Evolutionary conservation across 2,888 invertebrate species (phyloP), one percentile per base, ranked within the genome.

Genomic region (Euphydryas editha): DNA sequence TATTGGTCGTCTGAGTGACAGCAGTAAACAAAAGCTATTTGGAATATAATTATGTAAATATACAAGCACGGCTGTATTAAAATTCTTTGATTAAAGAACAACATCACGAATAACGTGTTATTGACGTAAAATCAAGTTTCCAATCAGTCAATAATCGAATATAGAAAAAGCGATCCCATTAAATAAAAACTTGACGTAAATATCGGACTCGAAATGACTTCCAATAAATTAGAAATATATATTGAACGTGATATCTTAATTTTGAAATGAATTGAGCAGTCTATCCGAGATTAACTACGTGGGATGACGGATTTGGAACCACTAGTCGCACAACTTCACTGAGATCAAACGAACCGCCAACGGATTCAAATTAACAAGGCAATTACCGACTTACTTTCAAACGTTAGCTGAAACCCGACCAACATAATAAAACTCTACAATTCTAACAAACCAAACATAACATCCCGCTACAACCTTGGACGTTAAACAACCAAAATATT

Each of bases 301-400:
- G 75, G 77, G 79, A 85, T 83, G 85, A 85, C 82, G 84, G 82
- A 84, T 85, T 84, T 80, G 73, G 77, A 84, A 82, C 82, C 81
- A 84, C 86, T 79, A 81, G 87, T 86, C 85, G 77, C 78, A 84
- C 87, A 80, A 83, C 82, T 86, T 78, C 71, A 80, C 78, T 76
- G 78, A 79, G 74, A 84, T 91, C 88, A 90, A 87, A 92, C 84
- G 78, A 69, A 76, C 87, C 89, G 90, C 80, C 82, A 74, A 76
- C 77, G 80, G 82, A 82, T 85, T 85, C 82, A 84, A 87, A 89
- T 89, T 89, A 90, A 91, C 90, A 88, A 88, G 87, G 83, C 86
- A 90, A 89, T 91, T 86, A 90, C 86, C 79, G 81, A 77, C 78
- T 86, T 87, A 84, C 84, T 80, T 84, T 75, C 82, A 83, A 85